These are phyloP conservation scores for Phalanger gymnotis DNA, from an alignment of 2,797 vertebrate species.

Conservation along the genomic window DNA sequence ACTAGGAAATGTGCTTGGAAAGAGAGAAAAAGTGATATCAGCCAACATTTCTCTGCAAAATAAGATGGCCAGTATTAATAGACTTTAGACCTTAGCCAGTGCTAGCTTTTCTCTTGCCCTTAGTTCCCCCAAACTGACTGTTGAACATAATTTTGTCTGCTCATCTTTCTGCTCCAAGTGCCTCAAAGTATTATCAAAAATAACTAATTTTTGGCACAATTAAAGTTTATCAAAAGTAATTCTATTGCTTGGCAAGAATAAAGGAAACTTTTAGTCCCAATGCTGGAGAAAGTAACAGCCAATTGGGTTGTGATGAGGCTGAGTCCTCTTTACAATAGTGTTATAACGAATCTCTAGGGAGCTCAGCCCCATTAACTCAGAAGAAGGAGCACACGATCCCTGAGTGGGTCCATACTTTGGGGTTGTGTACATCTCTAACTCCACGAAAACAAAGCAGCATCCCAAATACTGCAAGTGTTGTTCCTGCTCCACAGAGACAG, in stretches of 20 bases:
- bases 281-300: not conserved
- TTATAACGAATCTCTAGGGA: not conserved
- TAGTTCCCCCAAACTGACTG: not conserved
- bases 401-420: not conserved
- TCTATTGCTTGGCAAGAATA: not conserved
- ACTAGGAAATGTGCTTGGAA: not conserved
- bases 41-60: not conserved
- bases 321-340: not conserved
- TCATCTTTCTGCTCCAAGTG: not conserved
- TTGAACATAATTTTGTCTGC: not conserved
- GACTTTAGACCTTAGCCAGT: not conserved
- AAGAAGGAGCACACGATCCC: not conserved
- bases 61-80: not conserved
- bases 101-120: not conserved
- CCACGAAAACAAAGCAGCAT: not conserved
- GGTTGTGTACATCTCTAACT: not conserved
- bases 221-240: not conserved
- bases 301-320: not conserved
- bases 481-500: constrained; percentile 25
- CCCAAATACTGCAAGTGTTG: not conserved
- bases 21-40: not conserved
- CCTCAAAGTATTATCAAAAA: not conserved
- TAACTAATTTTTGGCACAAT: not conserved
- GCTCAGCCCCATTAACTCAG: not conserved
- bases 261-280: not conserved